A percentile compares a stretch with the other conserved stretches of the same genome.
Conservation (phyloP, 2,797 vertebrate species). For the Alca torda region DNA sequence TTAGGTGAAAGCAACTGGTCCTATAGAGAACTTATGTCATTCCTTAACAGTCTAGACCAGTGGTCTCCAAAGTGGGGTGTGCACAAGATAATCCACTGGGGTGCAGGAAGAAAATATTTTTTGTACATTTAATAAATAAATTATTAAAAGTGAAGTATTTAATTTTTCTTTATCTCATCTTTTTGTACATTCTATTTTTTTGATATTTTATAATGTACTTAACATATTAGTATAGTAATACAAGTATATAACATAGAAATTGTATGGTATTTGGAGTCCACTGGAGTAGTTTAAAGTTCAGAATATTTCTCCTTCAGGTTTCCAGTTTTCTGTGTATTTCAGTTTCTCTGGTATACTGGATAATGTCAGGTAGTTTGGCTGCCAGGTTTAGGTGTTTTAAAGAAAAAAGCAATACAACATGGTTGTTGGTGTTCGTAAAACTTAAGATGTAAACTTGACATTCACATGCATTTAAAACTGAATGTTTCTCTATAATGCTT, state of each 20-base stretch:
- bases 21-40: neutral
- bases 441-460: neutral
- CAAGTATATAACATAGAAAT: neutral
- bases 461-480: neutral
- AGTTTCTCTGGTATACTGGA: neutral
- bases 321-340: neutral
- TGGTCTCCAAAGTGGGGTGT: neutral
- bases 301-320: neutral
- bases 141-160: neutral
- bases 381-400: neutral
- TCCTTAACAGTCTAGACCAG: neutral
- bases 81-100: neutral
- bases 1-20: neutral
- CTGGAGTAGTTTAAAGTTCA: neutral
- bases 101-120: neutral
- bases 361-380: neutral
- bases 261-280: neutral
- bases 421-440: neutral
- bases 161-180: neutral
- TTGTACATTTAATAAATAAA: neutral
- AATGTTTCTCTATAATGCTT: neutral
- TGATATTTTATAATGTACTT: neutral
- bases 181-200: neutral
- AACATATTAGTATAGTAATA: neutral
- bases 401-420: neutral